phyloP scores from a whole-genome alignment of 35 echinoderm and acorn worm species.

The Lytechinus variegatus region DNA sequence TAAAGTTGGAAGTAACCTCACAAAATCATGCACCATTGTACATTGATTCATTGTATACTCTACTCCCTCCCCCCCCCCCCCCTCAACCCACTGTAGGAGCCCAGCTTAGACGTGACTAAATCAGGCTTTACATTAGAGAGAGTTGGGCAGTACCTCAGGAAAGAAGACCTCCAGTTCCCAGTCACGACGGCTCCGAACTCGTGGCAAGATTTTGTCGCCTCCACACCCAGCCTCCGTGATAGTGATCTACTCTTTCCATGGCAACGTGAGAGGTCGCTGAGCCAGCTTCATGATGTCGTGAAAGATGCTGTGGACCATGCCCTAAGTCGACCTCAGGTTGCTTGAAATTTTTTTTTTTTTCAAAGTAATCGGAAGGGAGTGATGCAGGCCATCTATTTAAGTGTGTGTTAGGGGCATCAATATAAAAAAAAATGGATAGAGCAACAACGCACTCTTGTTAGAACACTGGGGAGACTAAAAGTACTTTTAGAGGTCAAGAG shows the following conservation, averaged over 20 bases:
- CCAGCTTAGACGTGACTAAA: conserved; percentile 38
- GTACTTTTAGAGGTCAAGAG: no score
- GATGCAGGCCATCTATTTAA: neutral
- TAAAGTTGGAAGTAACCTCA: no score
- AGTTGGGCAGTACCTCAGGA: conserved; percentile 95
- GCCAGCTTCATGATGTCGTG: conserved; percentile 78
- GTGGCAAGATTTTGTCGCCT: conserved; percentile 74
- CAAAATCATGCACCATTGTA: neutral
- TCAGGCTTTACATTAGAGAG: conserved; percentile 94
- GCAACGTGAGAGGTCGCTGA: conserved; percentile 80
- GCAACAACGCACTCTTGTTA: no score
- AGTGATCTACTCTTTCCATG: conserved; percentile 79
- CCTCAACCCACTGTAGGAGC: neutral
- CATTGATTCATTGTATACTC: neutral
- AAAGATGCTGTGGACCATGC: conserved; percentile 68
- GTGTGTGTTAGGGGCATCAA: neutral
- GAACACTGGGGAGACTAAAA: no score
- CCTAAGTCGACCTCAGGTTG: conserved; percentile 72
- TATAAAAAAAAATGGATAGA: no score
- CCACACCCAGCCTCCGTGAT: conserved; percentile 64
- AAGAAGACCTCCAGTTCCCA: conserved; percentile 66
- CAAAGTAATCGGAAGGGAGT: neutral
- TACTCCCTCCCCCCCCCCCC: no score
- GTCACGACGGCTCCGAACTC: conserved; percentile 51
- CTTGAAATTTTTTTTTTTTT: neutral